A percentile compares a stretch with the other conserved stretches of the same genome.
phyloP scores from a whole-genome alignment of 2,797 vertebrate genomes.

The Jordanella pulchra region DNA sequence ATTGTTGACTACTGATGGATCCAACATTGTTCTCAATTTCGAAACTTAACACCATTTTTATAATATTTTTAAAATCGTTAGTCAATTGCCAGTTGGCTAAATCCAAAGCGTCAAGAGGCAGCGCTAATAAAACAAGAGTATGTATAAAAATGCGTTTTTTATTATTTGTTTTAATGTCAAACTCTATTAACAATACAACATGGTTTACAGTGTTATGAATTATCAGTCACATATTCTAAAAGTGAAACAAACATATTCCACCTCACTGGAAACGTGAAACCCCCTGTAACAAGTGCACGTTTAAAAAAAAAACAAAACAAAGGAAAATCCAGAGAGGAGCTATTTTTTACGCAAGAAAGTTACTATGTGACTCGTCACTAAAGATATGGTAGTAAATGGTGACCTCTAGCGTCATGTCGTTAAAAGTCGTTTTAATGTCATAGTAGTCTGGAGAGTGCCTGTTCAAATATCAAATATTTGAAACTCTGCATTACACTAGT shows the following conservation, averaged over 20 bases:
- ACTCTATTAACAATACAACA: too few species aligned
- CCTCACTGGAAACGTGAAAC: not conserved
- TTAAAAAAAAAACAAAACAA: not conserved
- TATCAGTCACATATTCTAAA: not conserved
- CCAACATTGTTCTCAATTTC: not conserved
- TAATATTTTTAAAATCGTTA: not conserved
- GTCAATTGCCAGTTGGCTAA: too few species aligned
- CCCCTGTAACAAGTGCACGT: not conserved
- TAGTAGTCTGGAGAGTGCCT: slow-evolving; percentile 67
- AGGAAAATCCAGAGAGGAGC: not conserved
- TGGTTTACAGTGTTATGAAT: not conserved
- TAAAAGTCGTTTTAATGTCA: not conserved
- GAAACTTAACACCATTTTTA: not conserved
- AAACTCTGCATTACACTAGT: not conserved
- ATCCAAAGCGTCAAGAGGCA: not conserved
- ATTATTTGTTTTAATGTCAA: too few species aligned
- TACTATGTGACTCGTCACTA: not conserved
- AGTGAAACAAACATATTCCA: not conserved
- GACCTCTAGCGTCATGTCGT: slow-evolving; percentile 49
- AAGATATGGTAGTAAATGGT: slow-evolving; percentile 28
- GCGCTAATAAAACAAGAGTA: too few species aligned
- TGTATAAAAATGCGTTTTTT: too few species aligned
- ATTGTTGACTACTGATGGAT: not conserved
- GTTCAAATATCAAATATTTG: slow-evolving; percentile 34
- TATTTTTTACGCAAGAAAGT: not conserved